phyloP scores from a whole-genome alignment of 2,888 invertebrate species.

The Alloscopus bannaensis region DNA sequence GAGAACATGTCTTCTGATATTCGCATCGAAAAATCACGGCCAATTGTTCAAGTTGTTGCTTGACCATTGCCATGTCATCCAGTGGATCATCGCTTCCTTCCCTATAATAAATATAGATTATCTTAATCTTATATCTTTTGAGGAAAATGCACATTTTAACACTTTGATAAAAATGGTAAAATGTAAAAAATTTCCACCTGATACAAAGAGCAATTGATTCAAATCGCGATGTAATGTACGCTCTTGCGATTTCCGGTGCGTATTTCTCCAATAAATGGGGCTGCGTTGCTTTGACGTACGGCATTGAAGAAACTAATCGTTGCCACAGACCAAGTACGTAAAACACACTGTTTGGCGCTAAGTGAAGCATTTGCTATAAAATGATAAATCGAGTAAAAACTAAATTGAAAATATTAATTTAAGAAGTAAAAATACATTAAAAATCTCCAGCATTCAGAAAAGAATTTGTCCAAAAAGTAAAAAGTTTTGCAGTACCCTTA shows the following conservation, averaged over 20 bases:
- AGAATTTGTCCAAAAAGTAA: too few species aligned
- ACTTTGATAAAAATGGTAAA: slow-evolving; percentile 2
- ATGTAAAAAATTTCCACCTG: slow-evolving; percentile 77
- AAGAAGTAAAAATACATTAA: too few species aligned
- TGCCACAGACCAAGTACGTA: slow-evolving; percentile 98
- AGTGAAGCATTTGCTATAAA: slow-evolving; percentile 93
- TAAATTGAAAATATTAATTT: not conserved
- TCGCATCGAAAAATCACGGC: slow-evolving; percentile 97
- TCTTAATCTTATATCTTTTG: not conserved
- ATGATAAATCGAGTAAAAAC: slow-evolving; percentile 10
- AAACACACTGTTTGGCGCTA: slow-evolving; percentile 98
- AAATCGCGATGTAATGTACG: slow-evolving; percentile 94
- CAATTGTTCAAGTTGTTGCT: slow-evolving; percentile 96
- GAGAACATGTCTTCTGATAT: slow-evolving; percentile 95
- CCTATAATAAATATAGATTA: slow-evolving; percentile 76
- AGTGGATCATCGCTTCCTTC: slow-evolving; percentile 97
- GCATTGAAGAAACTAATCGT: slow-evolving; percentile 98
- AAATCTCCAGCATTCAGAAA: too few species aligned
- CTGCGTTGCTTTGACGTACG: slow-evolving; percentile 97
- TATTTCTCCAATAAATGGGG: slow-evolving; percentile 96
- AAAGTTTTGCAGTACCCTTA: slow-evolving; percentile 81
- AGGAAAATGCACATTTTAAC: too few species aligned
- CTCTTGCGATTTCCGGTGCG: slow-evolving; percentile 96
- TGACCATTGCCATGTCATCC: slow-evolving; percentile 95
- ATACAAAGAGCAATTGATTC: slow-evolving; percentile 95